phyloP scores from a whole-genome alignment of 2,797 vertebrate species.

The Hypotaenidia okinawae region DNA sequence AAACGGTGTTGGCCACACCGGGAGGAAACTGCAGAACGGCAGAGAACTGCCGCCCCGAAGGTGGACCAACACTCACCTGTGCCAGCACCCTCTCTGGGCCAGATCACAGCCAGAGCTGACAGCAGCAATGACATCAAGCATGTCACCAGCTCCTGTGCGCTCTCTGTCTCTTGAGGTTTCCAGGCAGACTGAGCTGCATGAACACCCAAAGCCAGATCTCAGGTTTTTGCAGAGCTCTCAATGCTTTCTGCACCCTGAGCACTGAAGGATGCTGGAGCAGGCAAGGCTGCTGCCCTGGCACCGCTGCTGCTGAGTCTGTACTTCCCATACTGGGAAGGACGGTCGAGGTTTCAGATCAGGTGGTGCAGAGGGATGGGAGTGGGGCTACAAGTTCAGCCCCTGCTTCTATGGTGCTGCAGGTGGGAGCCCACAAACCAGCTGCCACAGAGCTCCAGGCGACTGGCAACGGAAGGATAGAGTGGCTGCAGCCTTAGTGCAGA shows the following conservation, averaged over 20 bases:
- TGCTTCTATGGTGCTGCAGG: background rate
- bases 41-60: background rate
- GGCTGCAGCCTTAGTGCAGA: slow-evolving; percentile 2
- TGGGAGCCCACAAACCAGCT: slow-evolving; percentile 10
- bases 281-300: background rate
- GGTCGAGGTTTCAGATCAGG: rapidly evolving
- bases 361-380: background rate
- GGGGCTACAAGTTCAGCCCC: background rate
- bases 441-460: rapidly evolving
- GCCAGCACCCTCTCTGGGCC: background rate
- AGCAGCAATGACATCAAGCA: background rate
- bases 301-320: background rate
- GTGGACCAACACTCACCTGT: background rate
- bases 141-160: background rate
- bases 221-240: background rate
- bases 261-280: background rate
- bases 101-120: background rate
- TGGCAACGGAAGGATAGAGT: background rate
- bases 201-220: background rate
- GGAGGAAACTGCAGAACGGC: background rate
- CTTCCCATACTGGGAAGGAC: background rate
- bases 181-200: background rate
- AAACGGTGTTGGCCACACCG: rapidly evolving
- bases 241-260: background rate
- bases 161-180: background rate